phyloP scores from a whole-genome alignment of 2,113 vertebrate genomes.

The Glaucidium brasilianum region DNA sequence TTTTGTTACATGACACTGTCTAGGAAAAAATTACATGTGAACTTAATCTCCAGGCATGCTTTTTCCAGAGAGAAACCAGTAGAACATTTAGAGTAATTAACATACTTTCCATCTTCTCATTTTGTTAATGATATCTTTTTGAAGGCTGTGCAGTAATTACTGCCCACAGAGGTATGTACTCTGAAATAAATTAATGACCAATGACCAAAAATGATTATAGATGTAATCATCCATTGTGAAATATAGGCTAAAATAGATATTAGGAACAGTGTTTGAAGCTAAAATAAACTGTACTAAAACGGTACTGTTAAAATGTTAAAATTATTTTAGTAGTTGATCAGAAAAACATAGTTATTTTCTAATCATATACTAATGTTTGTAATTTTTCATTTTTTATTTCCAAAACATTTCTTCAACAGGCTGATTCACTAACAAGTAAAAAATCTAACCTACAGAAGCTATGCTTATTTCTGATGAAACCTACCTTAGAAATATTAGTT shows the following conservation, averaged over 20 bases:
- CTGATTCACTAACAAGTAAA: neutral
- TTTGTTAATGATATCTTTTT: slow-evolving; percentile 80
- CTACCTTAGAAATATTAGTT: neutral
- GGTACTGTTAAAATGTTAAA: slow-evolving; percentile 36
- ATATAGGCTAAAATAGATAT: slow-evolving; percentile 60
- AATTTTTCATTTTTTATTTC: neutral
- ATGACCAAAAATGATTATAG: slow-evolving; percentile 79
- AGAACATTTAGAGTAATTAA: slow-evolving; percentile 77
- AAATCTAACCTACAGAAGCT: neutral
- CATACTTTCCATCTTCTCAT: slow-evolving; percentile 78
- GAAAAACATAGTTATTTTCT: slow-evolving; percentile 20
- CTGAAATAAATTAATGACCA: slow-evolving; percentile 81
- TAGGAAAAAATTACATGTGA: slow-evolving; percentile 64
- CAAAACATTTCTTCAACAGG: neutral
- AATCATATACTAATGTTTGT: neutral
- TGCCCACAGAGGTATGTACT: slow-evolving; percentile 75
- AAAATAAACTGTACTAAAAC: neutral
- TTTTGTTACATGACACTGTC: slow-evolving; percentile 41
- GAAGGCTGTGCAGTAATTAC: slow-evolving; percentile 76
- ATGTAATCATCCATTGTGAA: slow-evolving; percentile 75
- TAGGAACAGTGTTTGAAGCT: slow-evolving; percentile 49
- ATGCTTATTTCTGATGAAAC: neutral
- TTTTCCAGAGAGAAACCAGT: slow-evolving; percentile 71
- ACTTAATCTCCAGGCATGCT: slow-evolving; percentile 70
- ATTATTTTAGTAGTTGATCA: slow-evolving; percentile 23